Evolutionary conservation across 1,140 invertebrate genomes (phyloP).

Genomic region (Manduca sexta): DNA sequence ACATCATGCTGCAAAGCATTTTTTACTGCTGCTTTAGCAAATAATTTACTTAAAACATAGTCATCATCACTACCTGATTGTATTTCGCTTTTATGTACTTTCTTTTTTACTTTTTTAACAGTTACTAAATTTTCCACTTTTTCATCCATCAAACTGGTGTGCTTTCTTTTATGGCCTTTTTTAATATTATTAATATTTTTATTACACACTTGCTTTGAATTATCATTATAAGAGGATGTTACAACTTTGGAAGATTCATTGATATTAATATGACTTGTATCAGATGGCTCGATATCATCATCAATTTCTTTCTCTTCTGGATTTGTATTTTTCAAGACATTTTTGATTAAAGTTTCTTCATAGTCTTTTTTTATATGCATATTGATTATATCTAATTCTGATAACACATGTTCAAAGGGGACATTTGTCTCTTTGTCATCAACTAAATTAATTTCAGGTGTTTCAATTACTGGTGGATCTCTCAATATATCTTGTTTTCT

Average conservation of each 20-base stretch:
- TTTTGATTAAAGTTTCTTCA: constrained; percentile 61
- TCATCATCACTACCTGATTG: constrained; percentile 66
- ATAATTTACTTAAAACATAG: constrained; percentile 75
- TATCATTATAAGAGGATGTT: no score
- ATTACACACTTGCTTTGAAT: no score
- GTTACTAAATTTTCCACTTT: constrained; percentile 51
- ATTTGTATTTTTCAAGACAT: constrained; percentile 56
- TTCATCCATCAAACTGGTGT: constrained; percentile 25
- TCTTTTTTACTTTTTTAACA: constrained; percentile 55
- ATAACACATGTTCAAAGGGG: constrained; percentile 72
- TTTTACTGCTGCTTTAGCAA: constrained; percentile 74
- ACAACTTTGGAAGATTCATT: no score
- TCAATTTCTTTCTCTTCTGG: constrained; percentile 12
- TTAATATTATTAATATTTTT: constrained; percentile 5
- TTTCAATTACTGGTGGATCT: constrained; percentile 46
- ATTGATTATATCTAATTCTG: constrained; percentile 72
- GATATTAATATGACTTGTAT: background rate
- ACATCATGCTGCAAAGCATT: constrained; percentile 75
- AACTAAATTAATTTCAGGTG: constrained; percentile 64
- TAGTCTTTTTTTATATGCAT: constrained; percentile 62
- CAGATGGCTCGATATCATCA: background rate
- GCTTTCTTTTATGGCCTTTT: constrained; percentile 35
- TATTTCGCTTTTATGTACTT: constrained; percentile 36
- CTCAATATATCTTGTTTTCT: constrained; percentile 54
- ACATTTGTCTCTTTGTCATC: constrained; percentile 70